phyloP scores from a whole-genome alignment of 2,113 vertebrate genomes.

The Dasyornis broadbenti region DNA sequence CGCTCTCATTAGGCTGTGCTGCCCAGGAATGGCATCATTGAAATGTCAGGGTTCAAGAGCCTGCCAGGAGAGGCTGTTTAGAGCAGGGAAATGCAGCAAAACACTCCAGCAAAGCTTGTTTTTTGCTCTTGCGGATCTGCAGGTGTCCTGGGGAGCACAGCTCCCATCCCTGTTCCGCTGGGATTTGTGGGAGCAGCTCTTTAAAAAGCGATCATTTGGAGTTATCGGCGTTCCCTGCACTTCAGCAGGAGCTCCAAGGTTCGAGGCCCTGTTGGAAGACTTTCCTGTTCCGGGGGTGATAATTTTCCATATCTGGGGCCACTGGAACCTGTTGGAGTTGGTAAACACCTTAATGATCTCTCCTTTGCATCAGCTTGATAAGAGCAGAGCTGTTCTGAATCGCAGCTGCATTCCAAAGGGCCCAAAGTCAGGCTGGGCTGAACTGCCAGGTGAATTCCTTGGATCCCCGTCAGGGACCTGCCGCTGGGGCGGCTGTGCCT shows the following conservation, averaged over 20 bases:
- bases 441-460: rapidly evolving
- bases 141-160: not conserved
- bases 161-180: rapidly evolving
- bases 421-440: no score
- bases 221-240: not conserved
- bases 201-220: no score
- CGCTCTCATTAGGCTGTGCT: not conserved
- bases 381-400: not conserved
- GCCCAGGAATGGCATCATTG: not conserved
- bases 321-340: not conserved
- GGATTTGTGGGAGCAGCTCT: not conserved
- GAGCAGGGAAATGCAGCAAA: not conserved
- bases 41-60: not conserved
- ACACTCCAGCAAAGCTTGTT: not conserved
- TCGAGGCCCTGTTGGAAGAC: not conserved
- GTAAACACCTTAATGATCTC: not conserved
- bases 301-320: not conserved
- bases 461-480: not conserved
- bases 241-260: rapidly evolving
- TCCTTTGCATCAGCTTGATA: not conserved
- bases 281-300: not conserved
- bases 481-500: no score
- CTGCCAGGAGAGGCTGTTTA: not conserved
- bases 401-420: not conserved
- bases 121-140: not conserved